Percentiles rank a stretch among this genome's conserved stretches.
Evolutionary conservation across 2,113 vertebrate species (phyloP).

Genomic region (Balaeniceps rex): DNA sequence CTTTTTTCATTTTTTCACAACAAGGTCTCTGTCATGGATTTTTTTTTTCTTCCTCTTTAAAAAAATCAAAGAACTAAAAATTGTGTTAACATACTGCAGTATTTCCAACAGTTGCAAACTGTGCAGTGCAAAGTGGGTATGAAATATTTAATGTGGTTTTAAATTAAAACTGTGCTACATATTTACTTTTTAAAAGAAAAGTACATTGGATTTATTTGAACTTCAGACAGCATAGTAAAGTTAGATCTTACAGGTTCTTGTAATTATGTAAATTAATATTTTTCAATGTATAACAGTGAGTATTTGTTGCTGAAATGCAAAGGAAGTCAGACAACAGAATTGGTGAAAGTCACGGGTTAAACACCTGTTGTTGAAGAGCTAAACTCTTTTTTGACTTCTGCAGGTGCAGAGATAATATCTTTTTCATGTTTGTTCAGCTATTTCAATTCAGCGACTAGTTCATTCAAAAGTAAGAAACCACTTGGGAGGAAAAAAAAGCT

Average conservation of each 20-base stretch:
- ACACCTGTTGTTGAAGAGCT: conserved; percentile 33
- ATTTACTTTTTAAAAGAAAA: background rate
- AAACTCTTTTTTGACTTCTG: conserved; percentile 6
- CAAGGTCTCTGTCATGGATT: background rate
- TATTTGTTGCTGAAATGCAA: background rate
- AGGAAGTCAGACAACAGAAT: background rate
- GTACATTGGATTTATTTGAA: background rate
- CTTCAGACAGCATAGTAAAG: background rate
- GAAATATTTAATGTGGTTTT: background rate
- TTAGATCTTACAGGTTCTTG: background rate
- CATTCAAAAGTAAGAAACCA: conserved; percentile 43
- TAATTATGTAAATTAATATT: background rate
- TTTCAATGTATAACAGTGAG: background rate
- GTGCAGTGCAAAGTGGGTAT: background rate
- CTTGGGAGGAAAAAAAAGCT: background rate
- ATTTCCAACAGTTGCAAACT: background rate
- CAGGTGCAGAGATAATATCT: conserved; percentile 60
- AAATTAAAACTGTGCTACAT: background rate
- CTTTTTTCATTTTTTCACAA: background rate
- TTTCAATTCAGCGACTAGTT: conserved; percentile 28
- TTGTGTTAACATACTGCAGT: background rate
- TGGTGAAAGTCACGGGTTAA: conserved; percentile 17
- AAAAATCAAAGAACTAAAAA: background rate
- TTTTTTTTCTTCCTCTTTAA: background rate
- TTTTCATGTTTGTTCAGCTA: conserved; percentile 48